Conservation (phyloP, 2,888 invertebrate species). For the Stegana nigrithorax region DNA sequence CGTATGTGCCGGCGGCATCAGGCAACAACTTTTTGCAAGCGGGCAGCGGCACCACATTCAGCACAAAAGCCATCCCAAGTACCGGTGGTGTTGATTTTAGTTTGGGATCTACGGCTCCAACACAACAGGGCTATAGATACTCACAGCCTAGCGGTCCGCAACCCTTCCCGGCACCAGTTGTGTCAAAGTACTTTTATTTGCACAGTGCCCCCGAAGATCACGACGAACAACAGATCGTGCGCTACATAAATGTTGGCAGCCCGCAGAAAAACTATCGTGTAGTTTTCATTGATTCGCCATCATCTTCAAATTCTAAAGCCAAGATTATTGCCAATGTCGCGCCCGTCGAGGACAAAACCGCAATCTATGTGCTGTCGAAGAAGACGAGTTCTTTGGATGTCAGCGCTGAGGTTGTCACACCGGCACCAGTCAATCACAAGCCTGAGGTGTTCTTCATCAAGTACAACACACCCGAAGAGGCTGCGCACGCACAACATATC, state of each 20-base stretch:
- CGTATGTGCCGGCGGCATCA: constrained; percentile 52
- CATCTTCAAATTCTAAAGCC: constrained; percentile 54
- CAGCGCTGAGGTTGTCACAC: constrained; percentile 60
- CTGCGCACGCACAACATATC: constrained; percentile 62
- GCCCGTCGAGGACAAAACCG: constrained; percentile 66
- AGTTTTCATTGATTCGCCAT: constrained; percentile 66
- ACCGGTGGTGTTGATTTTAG: too few species aligned
- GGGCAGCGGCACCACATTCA: neutral
- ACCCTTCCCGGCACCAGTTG: constrained; percentile 53
- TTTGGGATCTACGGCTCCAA: constrained; percentile 41
- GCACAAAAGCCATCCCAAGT: neutral
- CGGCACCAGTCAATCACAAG: constrained; percentile 55
- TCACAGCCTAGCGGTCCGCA: constrained; percentile 46
- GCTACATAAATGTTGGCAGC: constrained; percentile 62
- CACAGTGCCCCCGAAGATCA: constrained; percentile 66
- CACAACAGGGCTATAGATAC: too few species aligned
- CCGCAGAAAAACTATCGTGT: constrained; percentile 64
- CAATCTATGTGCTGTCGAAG: constrained; percentile 66
- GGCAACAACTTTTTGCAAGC: constrained; percentile 45
- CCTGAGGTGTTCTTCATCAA: constrained; percentile 68
- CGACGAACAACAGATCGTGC: constrained; percentile 61
- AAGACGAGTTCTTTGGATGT: constrained; percentile 60
- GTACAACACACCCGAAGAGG: constrained; percentile 66
- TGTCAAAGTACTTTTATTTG: constrained; percentile 65
- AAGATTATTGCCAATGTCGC: constrained; percentile 64